Evolutionary conservation across 92 coral and sea anemone species (phyloP).

Genomic region (Porites rus): DNA sequence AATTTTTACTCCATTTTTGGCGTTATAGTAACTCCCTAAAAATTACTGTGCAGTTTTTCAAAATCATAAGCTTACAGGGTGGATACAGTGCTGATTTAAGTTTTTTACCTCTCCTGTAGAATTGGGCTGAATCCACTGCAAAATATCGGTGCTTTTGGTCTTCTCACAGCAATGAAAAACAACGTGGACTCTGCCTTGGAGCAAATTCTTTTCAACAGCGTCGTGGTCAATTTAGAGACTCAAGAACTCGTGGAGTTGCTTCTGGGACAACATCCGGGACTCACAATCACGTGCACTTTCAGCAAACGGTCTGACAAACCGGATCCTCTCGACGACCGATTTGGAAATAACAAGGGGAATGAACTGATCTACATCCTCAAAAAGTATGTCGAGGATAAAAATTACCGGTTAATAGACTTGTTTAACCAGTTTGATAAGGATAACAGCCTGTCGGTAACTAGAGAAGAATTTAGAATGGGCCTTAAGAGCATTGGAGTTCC

Average conservation of each 20-base stretch:
- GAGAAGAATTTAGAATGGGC: constrained; percentile 84
- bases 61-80: no score
- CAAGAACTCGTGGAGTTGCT: constrained; percentile 70
- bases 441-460: constrained; percentile 84
- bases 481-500: constrained; percentile 88
- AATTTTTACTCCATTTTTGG: no score
- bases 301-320: constrained; percentile 69
- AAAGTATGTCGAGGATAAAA: constrained; percentile 84
- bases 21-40: no score
- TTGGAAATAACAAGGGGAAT: constrained; percentile 53
- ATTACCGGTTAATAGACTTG: constrained; percentile 86
- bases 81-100: not conserved
- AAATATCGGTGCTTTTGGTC: constrained; percentile 75
- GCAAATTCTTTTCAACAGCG: constrained; percentile 73
- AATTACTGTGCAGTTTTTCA: no score
- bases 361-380: constrained; percentile 75
- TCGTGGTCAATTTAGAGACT: constrained; percentile 81
- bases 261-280: constrained; percentile 69
- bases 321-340: constrained; percentile 50
- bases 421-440: constrained; percentile 99
- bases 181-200: constrained; percentile 83
- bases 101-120: constrained; percentile 30
- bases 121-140: constrained; percentile 87
- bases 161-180: constrained; percentile 80
- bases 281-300: constrained; percentile 72